Base-by-base conservation (phyloP, 2,888 invertebrate genomes). In the Athetis lepigone region DNA sequence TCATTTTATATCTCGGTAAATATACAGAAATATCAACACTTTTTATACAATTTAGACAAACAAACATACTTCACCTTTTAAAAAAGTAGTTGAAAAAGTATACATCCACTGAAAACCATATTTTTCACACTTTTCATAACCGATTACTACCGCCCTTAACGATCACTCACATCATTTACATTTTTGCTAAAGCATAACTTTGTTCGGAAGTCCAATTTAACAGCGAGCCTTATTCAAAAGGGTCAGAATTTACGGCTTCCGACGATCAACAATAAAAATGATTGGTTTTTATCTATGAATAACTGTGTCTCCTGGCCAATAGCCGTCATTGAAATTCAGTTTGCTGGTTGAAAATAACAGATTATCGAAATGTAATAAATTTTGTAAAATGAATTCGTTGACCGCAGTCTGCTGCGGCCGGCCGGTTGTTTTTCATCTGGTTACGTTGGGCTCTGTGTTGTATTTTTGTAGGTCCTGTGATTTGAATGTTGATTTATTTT, bases 351-450 rank as follows among this genome's bases (percentile, higher is more conserved):
- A 80, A 86, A 88, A 88, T 83, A 88, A 83, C 84, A 86, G 85
- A 88, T 90, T 90, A 91, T 87, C 81, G 85, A 85, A 87, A 88
- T 86, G 86, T 88, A 88, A 91, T 89, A 86, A 88, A 88, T 88
- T 86, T 85, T 80, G 80, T 83, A 81, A 90, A 92, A 90, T 90
- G 86, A 89, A 89, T 87, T 88, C 86, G 78, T 64, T 52, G 70
- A 85, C 91, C 92, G 87, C 92, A 90, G 86, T 84, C 87, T 85
- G 87, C 77, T 85, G 89, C 80, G 89, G 90, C 75, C 39, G 54
- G 51, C 73, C 62, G 83, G 83, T 85, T 88, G 85, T 88, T 88
- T 88, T 87, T 87, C 86, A 85, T 86, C 74, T 79, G 80, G 75
- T 78, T 81, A 70, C 75, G 78, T 23, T 60, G 77, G 78, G 68